Evolutionary conservation across 2,797 vertebrate species (phyloP).

Genomic region (Peromyscus nudipes): DNA sequence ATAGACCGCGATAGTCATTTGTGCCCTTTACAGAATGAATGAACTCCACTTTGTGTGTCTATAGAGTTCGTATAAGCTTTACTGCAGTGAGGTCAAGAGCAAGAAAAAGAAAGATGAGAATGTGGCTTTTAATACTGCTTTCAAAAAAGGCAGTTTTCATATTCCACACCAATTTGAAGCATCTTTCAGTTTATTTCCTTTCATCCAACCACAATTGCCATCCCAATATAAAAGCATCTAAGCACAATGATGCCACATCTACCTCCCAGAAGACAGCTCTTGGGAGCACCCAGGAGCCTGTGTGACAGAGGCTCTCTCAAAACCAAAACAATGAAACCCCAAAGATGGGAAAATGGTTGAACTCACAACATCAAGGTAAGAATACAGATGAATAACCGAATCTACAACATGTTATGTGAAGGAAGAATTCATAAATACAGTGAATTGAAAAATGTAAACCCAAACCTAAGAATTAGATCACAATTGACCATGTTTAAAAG

Average conservation of each 20-base stretch:
- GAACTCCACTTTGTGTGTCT: slow-evolving; percentile 33
- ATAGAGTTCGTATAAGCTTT: slow-evolving; percentile 30
- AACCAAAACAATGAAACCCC: neutral
- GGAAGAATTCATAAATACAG: neutral
- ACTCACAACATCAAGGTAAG: neutral
- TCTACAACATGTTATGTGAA: neutral
- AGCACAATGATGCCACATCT: neutral
- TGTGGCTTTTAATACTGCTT: slow-evolving; percentile 41
- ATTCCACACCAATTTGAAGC: neutral
- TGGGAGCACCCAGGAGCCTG: neutral
- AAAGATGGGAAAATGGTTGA: slow-evolving; percentile 1
- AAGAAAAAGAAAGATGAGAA: slow-evolving; percentile 10
- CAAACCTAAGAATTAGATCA: neutral
- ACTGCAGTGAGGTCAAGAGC: slow-evolving; percentile 43
- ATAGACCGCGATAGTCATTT: neutral
- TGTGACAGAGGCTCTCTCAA: neutral
- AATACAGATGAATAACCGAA: slow-evolving; percentile 8
- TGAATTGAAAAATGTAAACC: slow-evolving; percentile 23
- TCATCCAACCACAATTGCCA: neutral
- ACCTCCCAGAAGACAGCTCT: neutral
- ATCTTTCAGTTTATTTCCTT: slow-evolving; percentile 38
- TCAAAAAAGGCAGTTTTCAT: slow-evolving; percentile 61
- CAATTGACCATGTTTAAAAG: neutral
- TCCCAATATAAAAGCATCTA: neutral
- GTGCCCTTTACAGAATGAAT: slow-evolving; percentile 16